Conservation (phyloP, 2,888 invertebrate species). For the Smittia aterrima region DNA sequence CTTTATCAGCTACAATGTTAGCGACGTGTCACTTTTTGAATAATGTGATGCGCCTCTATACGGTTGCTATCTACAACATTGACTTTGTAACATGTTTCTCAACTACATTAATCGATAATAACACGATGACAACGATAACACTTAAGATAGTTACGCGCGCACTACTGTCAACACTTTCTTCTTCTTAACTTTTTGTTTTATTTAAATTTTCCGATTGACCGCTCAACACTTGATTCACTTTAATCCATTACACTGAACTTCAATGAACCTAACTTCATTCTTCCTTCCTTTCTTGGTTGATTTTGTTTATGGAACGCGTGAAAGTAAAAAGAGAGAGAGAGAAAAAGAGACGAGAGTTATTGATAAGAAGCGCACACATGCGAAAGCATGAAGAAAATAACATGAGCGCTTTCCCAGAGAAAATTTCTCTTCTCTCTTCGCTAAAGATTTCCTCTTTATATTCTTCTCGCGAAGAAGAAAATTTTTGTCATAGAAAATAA, state of each 20-base stretch:
- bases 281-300: neutral
- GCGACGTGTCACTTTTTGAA: neutral
- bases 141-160: neutral
- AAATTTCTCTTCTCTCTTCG: neutral
- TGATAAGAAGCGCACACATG: neutral
- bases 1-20: neutral
- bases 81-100: neutral
- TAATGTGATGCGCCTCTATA: neutral
- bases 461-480: constrained; percentile 5
- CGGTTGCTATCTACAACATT: constrained; percentile 1
- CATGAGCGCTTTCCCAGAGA: neutral
- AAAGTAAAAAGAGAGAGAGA: neutral
- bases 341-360: neutral
- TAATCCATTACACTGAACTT: neutral
- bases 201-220: no score
- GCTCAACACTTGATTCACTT: neutral
- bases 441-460: neutral
- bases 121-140: neutral
- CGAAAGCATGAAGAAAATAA: neutral
- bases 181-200: neutral
- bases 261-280: neutral
- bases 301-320: neutral
- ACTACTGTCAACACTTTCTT: neutral
- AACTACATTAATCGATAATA: no score
- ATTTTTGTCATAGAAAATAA: constrained; percentile 26